phyloP scores from a whole-genome alignment of 2,113 vertebrate species.

The Circaetus cinerascens region DNA sequence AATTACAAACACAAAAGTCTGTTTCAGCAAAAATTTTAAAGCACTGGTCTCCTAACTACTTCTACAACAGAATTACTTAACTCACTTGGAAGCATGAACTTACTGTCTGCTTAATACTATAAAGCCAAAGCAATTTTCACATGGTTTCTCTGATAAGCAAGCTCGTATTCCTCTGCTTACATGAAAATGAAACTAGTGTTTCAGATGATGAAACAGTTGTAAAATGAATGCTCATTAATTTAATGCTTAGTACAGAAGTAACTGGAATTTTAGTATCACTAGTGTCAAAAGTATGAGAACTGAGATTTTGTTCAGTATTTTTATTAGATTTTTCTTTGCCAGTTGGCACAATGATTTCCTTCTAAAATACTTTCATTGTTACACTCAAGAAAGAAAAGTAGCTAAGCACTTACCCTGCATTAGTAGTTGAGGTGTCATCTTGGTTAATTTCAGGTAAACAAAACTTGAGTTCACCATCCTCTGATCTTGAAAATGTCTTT shows the following conservation, averaged over 20 bases:
- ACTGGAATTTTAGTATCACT: background rate
- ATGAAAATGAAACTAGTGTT: background rate
- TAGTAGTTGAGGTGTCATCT: background rate
- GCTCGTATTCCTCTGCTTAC: background rate
- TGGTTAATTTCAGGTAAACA: background rate
- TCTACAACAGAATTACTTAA: background rate
- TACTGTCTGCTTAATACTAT: background rate
- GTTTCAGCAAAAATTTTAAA: background rate
- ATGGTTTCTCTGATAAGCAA: background rate
- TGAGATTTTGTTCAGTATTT: background rate
- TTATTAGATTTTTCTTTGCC: background rate
- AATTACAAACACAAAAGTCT: background rate
- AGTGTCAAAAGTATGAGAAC: background rate
- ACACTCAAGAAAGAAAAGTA: background rate
- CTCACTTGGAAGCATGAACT: background rate
- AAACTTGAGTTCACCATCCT: background rate
- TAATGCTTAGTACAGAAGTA: background rate
- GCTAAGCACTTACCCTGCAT: slow-evolving; percentile 36
- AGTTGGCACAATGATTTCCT: background rate
- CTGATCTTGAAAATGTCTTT: background rate
- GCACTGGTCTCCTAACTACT: background rate
- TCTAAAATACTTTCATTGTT: background rate
- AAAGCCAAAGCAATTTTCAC: background rate
- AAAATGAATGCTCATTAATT: background rate
- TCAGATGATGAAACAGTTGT: background rate